Evolutionary conservation across 2,888 invertebrate species (phyloP), one percentile per base, ranked within the genome.

Genomic region (Leptopilina myrica): DNA sequence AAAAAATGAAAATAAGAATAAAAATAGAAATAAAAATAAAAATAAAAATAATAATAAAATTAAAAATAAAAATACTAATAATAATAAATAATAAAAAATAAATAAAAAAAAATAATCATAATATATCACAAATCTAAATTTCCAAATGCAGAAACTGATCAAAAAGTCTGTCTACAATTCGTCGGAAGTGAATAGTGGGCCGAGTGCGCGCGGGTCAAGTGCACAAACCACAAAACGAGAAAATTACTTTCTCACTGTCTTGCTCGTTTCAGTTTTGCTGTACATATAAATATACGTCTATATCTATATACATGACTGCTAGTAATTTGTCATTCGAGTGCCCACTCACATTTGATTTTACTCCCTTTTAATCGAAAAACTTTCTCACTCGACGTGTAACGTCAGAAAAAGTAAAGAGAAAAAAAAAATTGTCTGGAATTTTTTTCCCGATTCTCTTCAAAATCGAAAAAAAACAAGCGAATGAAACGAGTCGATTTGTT

Each of bases 291-390:
- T 49, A 49, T 49, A 49, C 11, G 11, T 49, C 1, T 49, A 49
- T 9, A 49, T 49, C 26, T 49, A 12, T 26, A 20, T 8, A 12
- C 53, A 69, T 69, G 69, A 53, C 53, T 69, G 69, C 26, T 53
- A 53, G 69, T 69, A 53, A 69, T 69, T 69, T 69, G 69, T 69
- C 69, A 53, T 69, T 69, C 69, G 15, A 69, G 69, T 69, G 53
- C 26, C 49, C 53, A 53, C 53, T 69, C 69, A 15, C 69, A 69
- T 69, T 69, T 69, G 69, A 7, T 62, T 69, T 69, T 69, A 14
- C 49, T 69, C 53, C 26, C 20, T 49, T 14, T 69, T 53, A 69
- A 69, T 69, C 69, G 69, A 69, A 69, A 69, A 69, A 53, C 53
- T 53, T 69, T 69, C 12, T 53, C 33, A 69, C 53, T 69, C 53